phyloP scores from a whole-genome alignment of 2,888 invertebrate genomes.

The Athetis lepigone region DNA sequence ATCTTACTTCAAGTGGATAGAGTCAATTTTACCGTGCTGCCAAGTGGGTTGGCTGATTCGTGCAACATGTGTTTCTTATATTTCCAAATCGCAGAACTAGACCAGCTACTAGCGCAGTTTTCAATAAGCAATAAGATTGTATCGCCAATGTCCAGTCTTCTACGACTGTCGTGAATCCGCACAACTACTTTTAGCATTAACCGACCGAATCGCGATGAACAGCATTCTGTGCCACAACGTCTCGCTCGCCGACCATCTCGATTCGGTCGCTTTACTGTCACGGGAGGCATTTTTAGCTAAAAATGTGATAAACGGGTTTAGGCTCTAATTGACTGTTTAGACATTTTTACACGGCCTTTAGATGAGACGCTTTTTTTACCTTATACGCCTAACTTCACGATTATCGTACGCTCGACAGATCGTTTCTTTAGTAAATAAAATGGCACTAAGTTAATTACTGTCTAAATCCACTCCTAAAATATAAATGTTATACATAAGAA shows the following conservation, averaged over 20 bases:
- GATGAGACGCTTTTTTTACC: slow-evolving; percentile 54
- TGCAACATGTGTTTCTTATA: slow-evolving; percentile 9
- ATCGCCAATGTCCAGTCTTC: slow-evolving; percentile 60
- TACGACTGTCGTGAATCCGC: slow-evolving; percentile 78
- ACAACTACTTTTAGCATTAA: slow-evolving; percentile 80
- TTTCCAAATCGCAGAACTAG: slow-evolving; percentile 48
- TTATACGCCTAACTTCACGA: slow-evolving; percentile 68
- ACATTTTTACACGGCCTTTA: slow-evolving; percentile 68
- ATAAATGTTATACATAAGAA: slow-evolving; percentile 77
- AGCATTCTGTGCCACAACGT: slow-evolving; percentile 23
- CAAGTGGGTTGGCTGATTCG: background rate
- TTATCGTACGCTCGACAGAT: slow-evolving; percentile 56
- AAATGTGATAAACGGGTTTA: slow-evolving; percentile 86
- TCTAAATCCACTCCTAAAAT: slow-evolving; percentile 87
- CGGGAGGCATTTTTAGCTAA: slow-evolving; percentile 78
- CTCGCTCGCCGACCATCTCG: slow-evolving; percentile 55
- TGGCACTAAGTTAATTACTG: slow-evolving; percentile 85
- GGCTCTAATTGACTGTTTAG: slow-evolving; percentile 84
- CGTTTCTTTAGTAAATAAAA: slow-evolving; percentile 63
- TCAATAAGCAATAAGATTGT: slow-evolving; percentile 53
- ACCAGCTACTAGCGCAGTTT: slow-evolving; percentile 48
- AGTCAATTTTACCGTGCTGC: slow-evolving; percentile 26
- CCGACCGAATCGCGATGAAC: slow-evolving; percentile 70
- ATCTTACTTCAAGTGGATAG: slow-evolving; percentile 6
- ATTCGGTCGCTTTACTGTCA: slow-evolving; percentile 69